These are phyloP conservation scores for Siniperca undulata DNA, from an alignment of 2,797 vertebrate genomes.

Conservation along the genomic window DNA sequence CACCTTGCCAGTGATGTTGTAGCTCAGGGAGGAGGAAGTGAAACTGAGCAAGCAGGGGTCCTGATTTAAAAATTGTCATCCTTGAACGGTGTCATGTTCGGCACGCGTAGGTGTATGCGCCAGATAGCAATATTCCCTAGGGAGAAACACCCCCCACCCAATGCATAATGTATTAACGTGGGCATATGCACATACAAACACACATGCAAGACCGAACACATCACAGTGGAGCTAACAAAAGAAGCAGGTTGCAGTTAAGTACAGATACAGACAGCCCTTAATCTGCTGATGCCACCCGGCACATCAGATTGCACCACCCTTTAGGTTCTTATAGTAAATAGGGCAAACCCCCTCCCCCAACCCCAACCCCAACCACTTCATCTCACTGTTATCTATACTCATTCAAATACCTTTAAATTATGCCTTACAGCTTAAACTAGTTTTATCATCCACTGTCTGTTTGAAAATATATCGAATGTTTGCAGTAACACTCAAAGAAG, in stretches of 20 bases:
- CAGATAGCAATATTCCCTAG: constrained; percentile 31
- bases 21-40: constrained; percentile 31
- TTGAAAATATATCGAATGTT: background rate
- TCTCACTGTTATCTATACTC: constrained; percentile 20
- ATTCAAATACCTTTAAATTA: constrained; percentile 32
- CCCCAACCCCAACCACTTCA: constrained; percentile 4
- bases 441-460: background rate
- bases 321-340: constrained; percentile 56
- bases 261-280: constrained; percentile 54
- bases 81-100: constrained; percentile 45
- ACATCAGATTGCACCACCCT: constrained; percentile 51
- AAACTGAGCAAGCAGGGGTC: constrained; percentile 30
- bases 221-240: constrained; percentile 59
- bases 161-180: constrained; percentile 58
- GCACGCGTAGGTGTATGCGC: constrained; percentile 5
- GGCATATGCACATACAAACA: constrained; percentile 30
- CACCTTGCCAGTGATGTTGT: constrained; percentile 20
- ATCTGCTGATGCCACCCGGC: constrained; percentile 63
- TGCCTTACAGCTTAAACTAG: constrained; percentile 19
- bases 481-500: background rate
- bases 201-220: constrained; percentile 40
- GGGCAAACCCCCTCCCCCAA: constrained; percentile 32
- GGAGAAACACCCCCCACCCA: constrained; percentile 26
- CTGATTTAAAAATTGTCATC: constrained; percentile 54
- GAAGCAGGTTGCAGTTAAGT: constrained; percentile 59